Percentiles rank a stretch among this genome's conserved stretches.
These are phyloP conservation scores for Forbesichthys agassizii DNA, from an alignment of 2,113 vertebrate genomes.

Conservation along the genomic window DNA sequence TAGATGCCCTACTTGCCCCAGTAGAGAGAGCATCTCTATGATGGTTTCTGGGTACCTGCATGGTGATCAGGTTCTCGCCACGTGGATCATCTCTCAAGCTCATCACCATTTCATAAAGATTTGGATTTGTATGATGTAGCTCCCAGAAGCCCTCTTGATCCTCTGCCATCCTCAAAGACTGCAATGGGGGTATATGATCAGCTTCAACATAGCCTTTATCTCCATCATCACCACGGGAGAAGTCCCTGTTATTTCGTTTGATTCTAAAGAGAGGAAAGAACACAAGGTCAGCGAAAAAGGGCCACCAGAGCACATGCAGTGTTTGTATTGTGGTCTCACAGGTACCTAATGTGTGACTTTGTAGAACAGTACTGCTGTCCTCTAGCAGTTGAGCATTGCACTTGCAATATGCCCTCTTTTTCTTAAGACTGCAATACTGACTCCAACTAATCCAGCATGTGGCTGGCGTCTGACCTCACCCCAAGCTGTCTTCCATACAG, in stretches of 20 bases:
- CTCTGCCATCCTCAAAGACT: background rate
- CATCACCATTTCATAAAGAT: background rate
- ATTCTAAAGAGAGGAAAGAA: background rate
- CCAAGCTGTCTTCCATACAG: too few species aligned
- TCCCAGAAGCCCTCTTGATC: background rate
- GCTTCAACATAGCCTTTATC: background rate
- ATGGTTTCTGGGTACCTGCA: background rate
- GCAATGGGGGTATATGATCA: conserved; percentile 7
- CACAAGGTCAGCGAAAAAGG: too few species aligned
- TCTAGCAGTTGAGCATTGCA: too few species aligned
- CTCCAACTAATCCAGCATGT: too few species aligned
- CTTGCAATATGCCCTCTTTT: too few species aligned
- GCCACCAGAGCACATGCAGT: too few species aligned
- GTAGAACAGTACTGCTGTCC: too few species aligned
- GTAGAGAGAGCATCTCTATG: conserved; percentile 3
- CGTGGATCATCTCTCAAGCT: background rate
- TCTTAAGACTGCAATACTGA: too few species aligned
- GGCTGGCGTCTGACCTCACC: too few species aligned
- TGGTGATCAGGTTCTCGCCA: background rate
- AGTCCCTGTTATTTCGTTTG: background rate
- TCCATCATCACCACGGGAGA: background rate
- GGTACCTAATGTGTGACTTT: too few species aligned
- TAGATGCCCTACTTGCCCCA: background rate
- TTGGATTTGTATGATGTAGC: background rate
- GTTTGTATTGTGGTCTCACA: too few species aligned